These are phyloP conservation scores for Silurus asotus DNA, from an alignment of 2,113 vertebrate species.

Conservation along the genomic window DNA sequence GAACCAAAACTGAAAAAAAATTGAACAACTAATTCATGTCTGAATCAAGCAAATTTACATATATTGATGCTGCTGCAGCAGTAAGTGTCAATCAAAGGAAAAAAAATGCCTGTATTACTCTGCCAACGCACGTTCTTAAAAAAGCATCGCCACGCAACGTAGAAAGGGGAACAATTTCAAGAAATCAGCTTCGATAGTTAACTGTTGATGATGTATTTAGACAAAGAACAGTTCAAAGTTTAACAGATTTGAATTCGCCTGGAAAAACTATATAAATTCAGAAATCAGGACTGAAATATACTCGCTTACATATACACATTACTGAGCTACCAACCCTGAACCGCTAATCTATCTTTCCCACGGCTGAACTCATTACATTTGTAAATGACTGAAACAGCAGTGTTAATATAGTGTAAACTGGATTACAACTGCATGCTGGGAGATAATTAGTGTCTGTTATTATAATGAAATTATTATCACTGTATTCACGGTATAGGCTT, in stretches of 20 bases:
- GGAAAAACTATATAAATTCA: background rate
- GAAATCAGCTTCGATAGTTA: background rate
- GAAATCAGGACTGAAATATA: background rate
- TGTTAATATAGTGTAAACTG: conserved; percentile 16
- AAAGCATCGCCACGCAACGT: background rate
- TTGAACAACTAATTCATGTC: background rate
- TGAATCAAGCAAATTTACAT: background rate
- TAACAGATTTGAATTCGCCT: background rate
- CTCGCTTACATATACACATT: background rate
- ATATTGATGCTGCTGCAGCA: background rate
- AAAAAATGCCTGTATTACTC: background rate
- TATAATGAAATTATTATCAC: conserved; percentile 27
- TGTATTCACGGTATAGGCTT: conserved; percentile 3
- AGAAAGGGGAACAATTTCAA: background rate
- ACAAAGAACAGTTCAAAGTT: background rate
- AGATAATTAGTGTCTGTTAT: conserved; percentile 27
- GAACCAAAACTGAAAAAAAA: background rate
- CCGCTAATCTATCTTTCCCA: conserved; percentile 26
- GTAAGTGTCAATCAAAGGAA: background rate
- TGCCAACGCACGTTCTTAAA: background rate
- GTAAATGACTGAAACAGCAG: conserved; percentile 26
- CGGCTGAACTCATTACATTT: conserved; percentile 25
- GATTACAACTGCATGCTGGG: conserved; percentile 23
- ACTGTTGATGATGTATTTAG: background rate
- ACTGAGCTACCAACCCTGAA: background rate